phyloP scores from a whole-genome alignment of 2,888 invertebrate genomes.

The Ennomos erosarius region DNA sequence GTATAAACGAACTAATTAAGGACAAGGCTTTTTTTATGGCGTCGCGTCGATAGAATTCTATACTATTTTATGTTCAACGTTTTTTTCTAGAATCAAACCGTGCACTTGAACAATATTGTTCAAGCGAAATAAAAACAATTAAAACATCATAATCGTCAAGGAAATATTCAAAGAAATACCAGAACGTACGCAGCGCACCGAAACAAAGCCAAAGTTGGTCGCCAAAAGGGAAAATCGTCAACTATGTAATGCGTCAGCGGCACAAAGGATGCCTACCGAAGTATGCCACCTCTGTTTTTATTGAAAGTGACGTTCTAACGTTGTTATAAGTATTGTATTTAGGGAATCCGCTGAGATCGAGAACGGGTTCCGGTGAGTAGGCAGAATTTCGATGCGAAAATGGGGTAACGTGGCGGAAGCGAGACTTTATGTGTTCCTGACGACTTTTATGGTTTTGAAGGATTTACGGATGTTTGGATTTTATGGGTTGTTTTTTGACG shows the following conservation, averaged over 20 bases:
- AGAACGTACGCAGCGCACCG: conserved; percentile 7
- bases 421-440: conserved; percentile 30
- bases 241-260: conserved; percentile 50
- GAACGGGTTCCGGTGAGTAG: conserved; percentile 19
- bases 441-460: conserved; percentile 28
- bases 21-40: too few species aligned
- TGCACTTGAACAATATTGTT: too few species aligned
- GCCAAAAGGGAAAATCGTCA: conserved; percentile 51
- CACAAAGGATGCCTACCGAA: conserved; percentile 51
- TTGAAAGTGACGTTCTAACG: conserved; percentile 33
- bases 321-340: conserved; percentile 21
- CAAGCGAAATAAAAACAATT: conserved; percentile 5
- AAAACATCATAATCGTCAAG: conserved; percentile 20
- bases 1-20: too few species aligned
- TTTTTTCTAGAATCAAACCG: too few species aligned
- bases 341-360: conserved; percentile 19
- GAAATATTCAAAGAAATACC: conserved; percentile 36
- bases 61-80: too few species aligned
- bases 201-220: conserved; percentile 20
- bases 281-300: conserved; percentile 53
- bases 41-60: too few species aligned
- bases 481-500: conserved; percentile 21
- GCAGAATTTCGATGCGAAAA: conserved; percentile 23
- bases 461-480: conserved; percentile 22
- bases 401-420: conserved; percentile 11